Percentiles rank a stretch among this genome's conserved stretches.
Conservation (phyloP, 1,140 invertebrate species). For the Mylabris phalerata region DNA sequence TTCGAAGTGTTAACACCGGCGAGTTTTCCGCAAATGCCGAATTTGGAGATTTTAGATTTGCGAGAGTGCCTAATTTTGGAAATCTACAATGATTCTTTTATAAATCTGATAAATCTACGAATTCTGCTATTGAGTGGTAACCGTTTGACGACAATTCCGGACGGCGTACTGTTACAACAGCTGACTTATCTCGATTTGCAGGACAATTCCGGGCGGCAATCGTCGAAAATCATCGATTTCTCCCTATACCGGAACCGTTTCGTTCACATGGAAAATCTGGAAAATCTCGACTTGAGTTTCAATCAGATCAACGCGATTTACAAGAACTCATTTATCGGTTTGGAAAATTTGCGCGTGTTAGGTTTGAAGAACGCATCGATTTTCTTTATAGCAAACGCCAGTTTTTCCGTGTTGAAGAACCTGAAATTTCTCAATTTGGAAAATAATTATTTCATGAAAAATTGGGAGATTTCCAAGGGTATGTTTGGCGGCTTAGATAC, state of each 20-base stretch:
- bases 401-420: slow-evolving; percentile 42
- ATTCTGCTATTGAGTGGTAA: slow-evolving; percentile 45
- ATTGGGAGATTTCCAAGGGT: slow-evolving; percentile 35
- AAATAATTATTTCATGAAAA: slow-evolving; percentile 46
- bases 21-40: slow-evolving; percentile 47
- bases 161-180: slow-evolving; percentile 42
- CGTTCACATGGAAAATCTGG: slow-evolving; percentile 28
- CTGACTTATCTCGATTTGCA: slow-evolving; percentile 46
- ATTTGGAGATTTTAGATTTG: slow-evolving; percentile 46
- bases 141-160: slow-evolving; percentile 44
- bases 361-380: slow-evolving; percentile 47
- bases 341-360: slow-evolving; percentile 43
- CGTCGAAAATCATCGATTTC: slow-evolving; percentile 40
- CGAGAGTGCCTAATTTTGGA: slow-evolving; percentile 40
- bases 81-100: slow-evolving; percentile 38
- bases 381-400: slow-evolving; percentile 42
- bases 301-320: slow-evolving; percentile 45
- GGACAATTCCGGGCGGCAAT: slow-evolving; percentile 40
- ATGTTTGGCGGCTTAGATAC: slow-evolving; percentile 46
- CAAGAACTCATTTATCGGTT: slow-evolving; percentile 44
- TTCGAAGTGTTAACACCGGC: slow-evolving; percentile 46
- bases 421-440: slow-evolving; percentile 47
- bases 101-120: slow-evolving; percentile 44
- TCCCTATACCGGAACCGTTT: slow-evolving; percentile 40
- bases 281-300: slow-evolving; percentile 39